phyloP scores from a whole-genome alignment of 2,797 vertebrate genomes.

The Anolis apletophallus region DNA sequence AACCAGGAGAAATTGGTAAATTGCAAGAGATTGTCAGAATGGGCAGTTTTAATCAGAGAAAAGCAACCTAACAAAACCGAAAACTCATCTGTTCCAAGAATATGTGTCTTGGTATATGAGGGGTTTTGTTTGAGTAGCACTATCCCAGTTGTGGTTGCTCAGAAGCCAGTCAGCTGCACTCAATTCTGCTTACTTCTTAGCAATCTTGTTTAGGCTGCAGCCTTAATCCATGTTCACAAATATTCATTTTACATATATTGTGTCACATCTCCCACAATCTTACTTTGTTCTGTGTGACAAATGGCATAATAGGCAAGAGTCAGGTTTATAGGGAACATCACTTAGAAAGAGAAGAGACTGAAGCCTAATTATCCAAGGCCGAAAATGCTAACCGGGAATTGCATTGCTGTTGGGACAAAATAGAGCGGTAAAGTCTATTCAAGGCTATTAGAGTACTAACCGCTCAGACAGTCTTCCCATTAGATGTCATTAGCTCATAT shows the following conservation, averaged over 20 bases:
- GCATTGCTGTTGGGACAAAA: conserved; percentile 22
- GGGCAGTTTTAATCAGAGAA: neutral
- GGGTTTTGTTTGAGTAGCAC: neutral
- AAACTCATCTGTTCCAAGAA: neutral
- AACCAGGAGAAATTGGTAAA: conserved; percentile 12
- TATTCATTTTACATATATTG: neutral
- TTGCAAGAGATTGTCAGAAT: neutral
- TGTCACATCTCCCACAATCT: rapidly evolving
- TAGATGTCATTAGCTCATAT: conserved; percentile 1
- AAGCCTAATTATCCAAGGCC: neutral
- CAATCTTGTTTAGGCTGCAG: neutral
- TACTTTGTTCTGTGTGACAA: neutral
- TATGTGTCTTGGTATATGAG: neutral
- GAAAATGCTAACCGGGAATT: conserved; percentile 11
- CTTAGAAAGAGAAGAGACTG: neutral
- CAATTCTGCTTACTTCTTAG: neutral
- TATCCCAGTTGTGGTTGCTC: neutral
- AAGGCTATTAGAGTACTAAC: conserved; percentile 29
- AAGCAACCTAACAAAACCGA: neutral
- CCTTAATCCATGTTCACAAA: neutral
- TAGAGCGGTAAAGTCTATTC: neutral
- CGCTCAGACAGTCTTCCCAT: neutral
- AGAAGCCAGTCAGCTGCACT: neutral
- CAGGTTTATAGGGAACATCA: rapidly evolving
- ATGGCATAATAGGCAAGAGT: rapidly evolving